phyloP scores from a whole-genome alignment of 1,140 invertebrate genomes.

The Drosophila triauraria region DNA sequence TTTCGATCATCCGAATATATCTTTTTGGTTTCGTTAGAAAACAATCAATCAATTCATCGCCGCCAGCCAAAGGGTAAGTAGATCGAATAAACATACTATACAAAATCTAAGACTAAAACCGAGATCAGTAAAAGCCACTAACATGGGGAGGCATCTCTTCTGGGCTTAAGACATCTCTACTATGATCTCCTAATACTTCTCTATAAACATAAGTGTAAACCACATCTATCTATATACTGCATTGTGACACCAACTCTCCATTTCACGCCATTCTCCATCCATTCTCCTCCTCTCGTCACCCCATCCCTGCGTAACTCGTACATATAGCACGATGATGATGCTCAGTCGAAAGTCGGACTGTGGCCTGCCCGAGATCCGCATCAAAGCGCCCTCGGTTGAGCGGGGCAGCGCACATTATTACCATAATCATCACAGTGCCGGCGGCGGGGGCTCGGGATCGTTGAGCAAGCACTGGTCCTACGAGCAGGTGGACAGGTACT shows the following conservation, averaged over 20 bases:
- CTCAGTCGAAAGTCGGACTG: slow-evolving; percentile 89
- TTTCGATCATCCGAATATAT: slow-evolving; percentile 70
- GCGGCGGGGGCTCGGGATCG: slow-evolving; percentile 84
- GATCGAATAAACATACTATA: slow-evolving; percentile 38
- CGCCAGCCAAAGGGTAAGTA: slow-evolving; percentile 76
- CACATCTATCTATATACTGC: slow-evolving; percentile 35
- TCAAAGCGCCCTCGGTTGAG: slow-evolving; percentile 91
- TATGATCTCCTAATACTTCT: slow-evolving; percentile 31
- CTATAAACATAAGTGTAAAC: slow-evolving; percentile 38
- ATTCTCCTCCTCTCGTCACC: slow-evolving; percentile 33
- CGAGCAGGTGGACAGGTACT: slow-evolving; percentile 84
- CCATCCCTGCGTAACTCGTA: slow-evolving; percentile 28
- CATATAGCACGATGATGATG: slow-evolving; percentile 57
- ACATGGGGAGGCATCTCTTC: slow-evolving; percentile 12
- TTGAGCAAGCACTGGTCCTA: slow-evolving; percentile 84
- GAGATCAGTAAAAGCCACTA: slow-evolving; percentile 31
- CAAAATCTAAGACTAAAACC: slow-evolving; percentile 20
- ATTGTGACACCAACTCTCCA: slow-evolving; percentile 46
- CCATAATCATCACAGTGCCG: slow-evolving; percentile 78
- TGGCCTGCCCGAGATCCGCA: slow-evolving; percentile 90
- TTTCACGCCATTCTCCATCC: slow-evolving; percentile 32
- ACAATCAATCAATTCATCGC: slow-evolving; percentile 82
- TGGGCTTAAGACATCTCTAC: slow-evolving; percentile 29
- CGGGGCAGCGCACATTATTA: slow-evolving; percentile 86
- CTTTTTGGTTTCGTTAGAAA: slow-evolving; percentile 78